Evolutionary conservation across 2,888 invertebrate genomes (phyloP).

Genomic region (Lasioglossum morio): DNA sequence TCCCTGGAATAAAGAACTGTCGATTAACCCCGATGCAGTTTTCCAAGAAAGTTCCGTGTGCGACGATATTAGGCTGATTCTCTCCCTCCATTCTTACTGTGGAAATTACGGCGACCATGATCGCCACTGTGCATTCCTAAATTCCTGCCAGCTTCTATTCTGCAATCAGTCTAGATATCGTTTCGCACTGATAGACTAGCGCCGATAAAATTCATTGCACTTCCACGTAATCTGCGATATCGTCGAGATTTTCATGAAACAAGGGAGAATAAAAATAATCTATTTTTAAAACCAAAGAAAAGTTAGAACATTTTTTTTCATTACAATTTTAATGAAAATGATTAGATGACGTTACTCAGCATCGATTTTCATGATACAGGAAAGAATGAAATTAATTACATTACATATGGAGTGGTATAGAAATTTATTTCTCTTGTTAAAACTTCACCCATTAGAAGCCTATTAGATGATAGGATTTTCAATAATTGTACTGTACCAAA

Average conservation of each 20-base stretch:
- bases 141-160: conserved; percentile 40
- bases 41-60: conserved; percentile 47
- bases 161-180: conserved; percentile 50
- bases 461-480: no score
- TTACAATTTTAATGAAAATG: no score
- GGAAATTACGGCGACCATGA: conserved; percentile 38
- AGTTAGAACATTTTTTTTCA: no score
- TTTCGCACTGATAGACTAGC: background rate
- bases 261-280: background rate
- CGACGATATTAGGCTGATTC: conserved; percentile 7
- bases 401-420: no score
- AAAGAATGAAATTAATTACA: no score
- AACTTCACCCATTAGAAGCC: no score
- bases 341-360: no score
- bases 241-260: background rate
- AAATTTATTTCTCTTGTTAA: no score
- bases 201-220: conserved; percentile 23
- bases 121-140: conserved; percentile 49
- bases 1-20: conserved; percentile 49
- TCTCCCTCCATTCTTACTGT: conserved; percentile 48
- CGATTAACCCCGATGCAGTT: conserved; percentile 57
- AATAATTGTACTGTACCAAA: no score
- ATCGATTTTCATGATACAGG: no score
- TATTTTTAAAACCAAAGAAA: no score
- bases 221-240: background rate